A percentile compares a stretch with the other conserved stretches of the same genome.
These are phyloP conservation scores for Vespertilio murinus DNA, from an alignment of 2,797 vertebrate species.

Conservation along the genomic window DNA sequence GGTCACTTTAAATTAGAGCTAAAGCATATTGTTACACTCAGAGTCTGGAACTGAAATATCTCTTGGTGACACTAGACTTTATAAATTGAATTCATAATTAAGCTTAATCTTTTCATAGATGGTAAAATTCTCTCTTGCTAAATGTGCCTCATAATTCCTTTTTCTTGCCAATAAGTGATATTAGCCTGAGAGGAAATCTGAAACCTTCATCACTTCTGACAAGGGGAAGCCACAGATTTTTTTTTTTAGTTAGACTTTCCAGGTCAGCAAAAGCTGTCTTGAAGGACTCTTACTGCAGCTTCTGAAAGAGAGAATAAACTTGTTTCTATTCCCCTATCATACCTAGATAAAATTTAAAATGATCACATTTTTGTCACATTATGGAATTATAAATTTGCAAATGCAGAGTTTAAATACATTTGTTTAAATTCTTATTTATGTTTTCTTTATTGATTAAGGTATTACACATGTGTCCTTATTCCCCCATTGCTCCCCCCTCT, in stretches of 20 bases:
- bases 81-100: conserved; percentile 75
- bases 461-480: too few relatives aligned
- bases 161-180: conserved; percentile 63
- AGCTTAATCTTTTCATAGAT: conserved; percentile 62
- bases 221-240: neutral
- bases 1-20: conserved; percentile 53
- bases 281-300: neutral
- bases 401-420: neutral
- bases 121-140: conserved; percentile 51
- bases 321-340: neutral
- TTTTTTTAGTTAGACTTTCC: conserved; percentile 40
- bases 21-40: conserved; percentile 29
- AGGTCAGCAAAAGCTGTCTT: neutral
- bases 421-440: neutral
- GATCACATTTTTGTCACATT: neutral
- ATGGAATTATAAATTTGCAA: neutral
- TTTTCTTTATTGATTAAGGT: neutral
- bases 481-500: too few relatives aligned
- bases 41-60: conserved; percentile 50
- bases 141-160: conserved; percentile 49
- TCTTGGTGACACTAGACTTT: conserved; percentile 60
- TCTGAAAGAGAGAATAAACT: conserved; percentile 27
- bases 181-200: conserved; percentile 47
- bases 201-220: conserved; percentile 60
- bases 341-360: conserved; percentile 4